Conservation (phyloP, 2,888 invertebrate genomes). For the Drosophila incognita region DNA sequence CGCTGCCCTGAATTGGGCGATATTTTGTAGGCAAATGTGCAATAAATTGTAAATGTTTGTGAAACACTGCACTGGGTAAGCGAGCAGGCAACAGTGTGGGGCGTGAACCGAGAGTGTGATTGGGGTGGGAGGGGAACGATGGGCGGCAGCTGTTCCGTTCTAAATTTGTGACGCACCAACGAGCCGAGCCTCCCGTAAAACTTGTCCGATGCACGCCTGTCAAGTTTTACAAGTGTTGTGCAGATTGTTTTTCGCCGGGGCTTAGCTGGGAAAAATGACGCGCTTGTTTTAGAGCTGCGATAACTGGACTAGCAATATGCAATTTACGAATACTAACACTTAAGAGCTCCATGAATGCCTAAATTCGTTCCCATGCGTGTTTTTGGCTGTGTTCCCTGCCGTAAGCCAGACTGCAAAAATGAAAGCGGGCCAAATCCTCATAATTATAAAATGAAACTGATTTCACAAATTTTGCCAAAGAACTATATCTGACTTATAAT, state of each 20-base stretch:
- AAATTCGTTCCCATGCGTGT: slow-evolving; percentile 6
- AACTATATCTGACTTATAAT: not conserved
- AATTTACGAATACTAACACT: slow-evolving; percentile 55
- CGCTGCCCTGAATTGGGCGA: slow-evolving; percentile 72
- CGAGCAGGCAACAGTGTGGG: not conserved
- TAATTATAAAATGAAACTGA: not conserved
- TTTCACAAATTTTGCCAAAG: not conserved
- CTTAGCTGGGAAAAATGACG: slow-evolving; percentile 53
- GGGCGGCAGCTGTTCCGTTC: slow-evolving; percentile 54
- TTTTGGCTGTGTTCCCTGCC: not conserved
- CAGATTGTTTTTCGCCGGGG: slow-evolving; percentile 70
- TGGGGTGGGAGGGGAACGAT: slow-evolving; percentile 8
- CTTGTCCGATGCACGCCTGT: slow-evolving; percentile 79
- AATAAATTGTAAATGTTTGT: slow-evolving; percentile 81
- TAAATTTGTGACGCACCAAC: slow-evolving; percentile 62
- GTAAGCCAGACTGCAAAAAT: not conserved
- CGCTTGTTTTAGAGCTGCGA: slow-evolving; percentile 58
- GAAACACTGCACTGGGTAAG: slow-evolving; percentile 25
- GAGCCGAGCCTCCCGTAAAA: slow-evolving; percentile 60
- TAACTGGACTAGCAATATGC: slow-evolving; percentile 60
- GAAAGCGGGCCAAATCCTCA: not conserved
- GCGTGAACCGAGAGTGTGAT: not conserved
- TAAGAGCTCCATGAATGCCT: slow-evolving; percentile 12
- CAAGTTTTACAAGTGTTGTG: slow-evolving; percentile 77
- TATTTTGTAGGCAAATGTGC: slow-evolving; percentile 81